Evolutionary conservation across 2,113 vertebrate species (phyloP), one percentile per base, ranked within the genome.

Genomic region (Neodon shergylaensis): DNA sequence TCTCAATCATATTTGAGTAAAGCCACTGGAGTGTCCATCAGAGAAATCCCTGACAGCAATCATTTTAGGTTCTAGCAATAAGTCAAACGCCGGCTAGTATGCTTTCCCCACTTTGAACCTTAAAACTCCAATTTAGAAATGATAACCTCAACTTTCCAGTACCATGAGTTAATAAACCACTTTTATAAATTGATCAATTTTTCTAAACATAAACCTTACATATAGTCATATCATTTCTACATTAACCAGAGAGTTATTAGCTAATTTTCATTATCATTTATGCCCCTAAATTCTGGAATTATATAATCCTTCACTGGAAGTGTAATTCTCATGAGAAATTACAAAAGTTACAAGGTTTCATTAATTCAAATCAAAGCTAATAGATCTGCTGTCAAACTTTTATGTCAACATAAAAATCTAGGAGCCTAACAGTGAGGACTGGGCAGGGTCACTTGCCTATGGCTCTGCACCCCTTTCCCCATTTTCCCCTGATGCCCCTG

Each of bases 221-320:
- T 70, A 70, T 3, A 91, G 78, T 21, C 61, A 31, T 72, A 42
- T 68, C 14, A 44, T 78, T 85, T 91, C 86, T 94, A 86, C 49
- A 21, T 89, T 58, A 78, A 66, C 63, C 8, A 78, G 49, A 2
- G 16, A 24, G 65, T 86, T 47, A 70, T 92, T 68, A 83, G 52
- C 44, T 70, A 42, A 28, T 54, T 77, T 81, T 49, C 65, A 7
- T 94, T 82, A 73, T 36, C 7, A 79, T 81, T 22, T 49, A 65
- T 54, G 11, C 14, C 58, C 78, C 74, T 39, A 91, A 94, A 94
- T n/a, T 66, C 31, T 70, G 61, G 54, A 63, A 86, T 90, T 21
- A 70, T 22, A 86, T 77, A 91, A n/a, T 47, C 63, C 44, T 85
- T 84, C 16, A 61, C 13, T 7, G 3, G 21, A 77, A 91, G 19